Evolutionary conservation across 37 sponge, comb jelly and placozoan species (phyloP).

Genomic region (Theonella swinhoei): DNA sequence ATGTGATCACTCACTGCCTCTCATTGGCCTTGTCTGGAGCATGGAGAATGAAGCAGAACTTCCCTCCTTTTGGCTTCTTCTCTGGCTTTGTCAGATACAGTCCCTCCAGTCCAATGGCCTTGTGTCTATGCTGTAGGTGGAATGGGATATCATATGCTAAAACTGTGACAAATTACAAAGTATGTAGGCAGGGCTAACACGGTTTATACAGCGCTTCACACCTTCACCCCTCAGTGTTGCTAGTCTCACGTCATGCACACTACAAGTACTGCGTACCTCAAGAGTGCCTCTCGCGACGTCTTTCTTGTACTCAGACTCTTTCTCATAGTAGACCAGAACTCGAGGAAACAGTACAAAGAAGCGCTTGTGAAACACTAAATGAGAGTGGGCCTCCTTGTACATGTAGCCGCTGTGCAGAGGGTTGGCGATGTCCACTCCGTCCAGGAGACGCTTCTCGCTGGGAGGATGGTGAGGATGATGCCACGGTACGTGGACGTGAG

Average conservation of each 20-base stretch:
- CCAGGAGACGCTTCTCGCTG: not conserved
- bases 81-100: constrained; percentile 72
- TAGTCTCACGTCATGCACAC: not conserved
- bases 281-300: constrained; percentile 34
- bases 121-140: constrained; percentile 21
- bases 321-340: constrained; percentile 72
- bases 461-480: not conserved
- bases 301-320: constrained; percentile 38
- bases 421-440: constrained; percentile 3
- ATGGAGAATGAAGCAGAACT: constrained; percentile 72
- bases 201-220: no score
- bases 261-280: constrained; percentile 23
- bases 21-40: constrained; percentile 48
- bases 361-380: constrained; percentile 68
- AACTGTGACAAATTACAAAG: not conserved
- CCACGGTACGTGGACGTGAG: not conserved
- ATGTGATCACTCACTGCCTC: constrained; percentile 68
- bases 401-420: constrained; percentile 69
- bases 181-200: not conserved
- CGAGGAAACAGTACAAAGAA: constrained; percentile 72
- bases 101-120: constrained; percentile 30
- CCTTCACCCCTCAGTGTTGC: no score
- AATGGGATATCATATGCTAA: not conserved
- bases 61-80: constrained; percentile 65
- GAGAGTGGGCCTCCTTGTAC: constrained; percentile 70